Base-by-base conservation (phyloP, 2,888 invertebrate species). In the Drosophila prostipennis region DNA sequence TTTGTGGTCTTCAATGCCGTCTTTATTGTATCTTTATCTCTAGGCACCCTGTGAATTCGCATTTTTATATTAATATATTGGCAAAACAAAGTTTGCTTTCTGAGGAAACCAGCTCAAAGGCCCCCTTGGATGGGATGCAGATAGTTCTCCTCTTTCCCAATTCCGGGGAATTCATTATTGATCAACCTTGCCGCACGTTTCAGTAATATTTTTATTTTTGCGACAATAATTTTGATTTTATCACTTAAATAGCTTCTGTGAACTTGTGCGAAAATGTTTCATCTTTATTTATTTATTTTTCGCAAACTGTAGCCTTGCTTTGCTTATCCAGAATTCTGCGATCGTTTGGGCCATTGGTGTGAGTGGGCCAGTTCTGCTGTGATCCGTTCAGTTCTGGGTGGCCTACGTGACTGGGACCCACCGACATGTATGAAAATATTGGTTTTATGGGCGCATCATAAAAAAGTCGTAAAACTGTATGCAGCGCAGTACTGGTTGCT, bases 391-490 rank as follows among this genome's bases (percentile, higher is more conserved):
- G 42, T 49, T 71, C 75, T 72, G 55, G 54, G 43, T 80, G 85
- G 87, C 75, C 83, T 84, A 84, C 83, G 83, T 84, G 83, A 84
- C 83, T 79, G 72, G 75, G 67, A 55, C 65, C 55, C 65, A 68
- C 57, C 72, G 71, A 78, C 67, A 48, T 65, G 26, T 40, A 54
- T 46, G 29, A 48, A 65, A 64, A 55, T 48, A 53, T 65, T 64
- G 32, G 64, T 79, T 80, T 77, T 71, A 79, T 79, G 70, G 73
- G 70, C 36, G 53, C 57, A 59, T 67, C 71, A 77, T 82, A 80
- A 82, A 83, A 83, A 72, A 42, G 63, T 77, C 80, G 69, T 85
- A 68, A 78, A 82, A 68, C 39, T 67, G 14, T 68, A 68, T 60
- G 74, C 72, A 63, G 51, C 59, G 71, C 54, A 65, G 51, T 67